Percentiles rank a stretch among this genome's conserved stretches.
Conservation (phyloP, 1,140 invertebrate species). For the Mactra quadrangularis region DNA sequence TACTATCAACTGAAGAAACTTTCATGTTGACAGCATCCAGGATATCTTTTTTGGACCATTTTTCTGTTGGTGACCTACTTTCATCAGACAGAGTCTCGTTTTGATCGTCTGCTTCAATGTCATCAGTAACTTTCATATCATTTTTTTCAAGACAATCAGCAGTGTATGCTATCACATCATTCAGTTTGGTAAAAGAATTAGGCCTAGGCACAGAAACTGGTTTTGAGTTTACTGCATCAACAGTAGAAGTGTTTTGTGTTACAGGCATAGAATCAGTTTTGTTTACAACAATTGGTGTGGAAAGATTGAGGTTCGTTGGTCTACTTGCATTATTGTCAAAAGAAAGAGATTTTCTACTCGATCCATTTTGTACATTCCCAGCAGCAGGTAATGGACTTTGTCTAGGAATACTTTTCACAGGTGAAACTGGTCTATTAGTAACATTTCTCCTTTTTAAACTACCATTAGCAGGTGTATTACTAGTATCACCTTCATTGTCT, state of each 20-base stretch:
- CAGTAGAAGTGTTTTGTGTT: not conserved
- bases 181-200: constrained; percentile 51
- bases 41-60: constrained; percentile 34
- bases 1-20: constrained; percentile 54
- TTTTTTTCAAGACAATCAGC: constrained; percentile 56
- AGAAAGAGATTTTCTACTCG: constrained; percentile 21
- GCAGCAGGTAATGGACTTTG: constrained; percentile 27
- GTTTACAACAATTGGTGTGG: not conserved
- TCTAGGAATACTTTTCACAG: constrained; percentile 24
- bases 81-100: not conserved
- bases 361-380: too few relatives aligned
- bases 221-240: not conserved
- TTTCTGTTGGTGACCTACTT: not conserved
- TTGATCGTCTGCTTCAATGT: not conserved
- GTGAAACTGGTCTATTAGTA: constrained; percentile 20
- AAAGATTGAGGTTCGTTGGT: constrained; percentile 37
- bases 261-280: not conserved
- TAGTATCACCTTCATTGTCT: not conserved
- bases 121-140: constrained; percentile 9
- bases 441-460: constrained; percentile 45
- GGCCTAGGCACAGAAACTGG: not conserved
- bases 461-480: not conserved
- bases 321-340: constrained; percentile 29
- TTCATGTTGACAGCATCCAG: constrained; percentile 49
- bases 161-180: constrained; percentile 56